Evolutionary conservation across 2,113 vertebrate genomes (phyloP).

Genomic region (Takifugu bimaculatus): DNA sequence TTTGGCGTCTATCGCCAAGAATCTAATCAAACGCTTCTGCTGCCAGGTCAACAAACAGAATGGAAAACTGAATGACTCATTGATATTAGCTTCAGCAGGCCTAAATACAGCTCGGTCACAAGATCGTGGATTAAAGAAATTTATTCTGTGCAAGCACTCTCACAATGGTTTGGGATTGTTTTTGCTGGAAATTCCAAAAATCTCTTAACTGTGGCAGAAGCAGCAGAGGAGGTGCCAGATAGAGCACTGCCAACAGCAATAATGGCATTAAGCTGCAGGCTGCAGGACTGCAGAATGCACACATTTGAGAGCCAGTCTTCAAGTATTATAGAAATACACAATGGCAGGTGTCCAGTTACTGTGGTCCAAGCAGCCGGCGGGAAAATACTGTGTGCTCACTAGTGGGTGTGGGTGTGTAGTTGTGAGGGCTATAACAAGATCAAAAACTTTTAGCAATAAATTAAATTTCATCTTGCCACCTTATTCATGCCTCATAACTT

Average conservation of each 20-base stretch:
- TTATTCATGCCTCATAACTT: background rate
- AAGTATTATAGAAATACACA: conserved; percentile 49
- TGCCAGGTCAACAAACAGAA: background rate
- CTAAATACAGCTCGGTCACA: background rate
- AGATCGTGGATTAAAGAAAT: background rate
- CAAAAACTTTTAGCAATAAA: conserved; percentile 3
- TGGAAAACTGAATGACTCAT: conserved; percentile 1
- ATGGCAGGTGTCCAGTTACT: conserved; percentile 57
- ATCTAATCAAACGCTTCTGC: background rate
- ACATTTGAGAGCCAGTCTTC: conserved; percentile 51
- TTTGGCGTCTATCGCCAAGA: background rate
- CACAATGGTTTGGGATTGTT: no score
- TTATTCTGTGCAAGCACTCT: background rate
- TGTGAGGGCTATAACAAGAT: conserved; percentile 27
- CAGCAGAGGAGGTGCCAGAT: conserved; percentile 45
- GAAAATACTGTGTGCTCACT: conserved; percentile 6
- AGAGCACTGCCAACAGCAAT: conserved; percentile 47
- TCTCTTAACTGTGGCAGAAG: conserved; percentile 43
- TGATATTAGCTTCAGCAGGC: background rate
- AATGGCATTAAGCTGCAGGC: conserved; percentile 60
- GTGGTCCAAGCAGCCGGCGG: conserved; percentile 32
- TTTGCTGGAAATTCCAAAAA: background rate
- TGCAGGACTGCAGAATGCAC: conserved; percentile 59
- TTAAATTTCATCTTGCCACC: conserved; percentile 4
- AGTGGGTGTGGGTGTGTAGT: conserved; percentile 30